Evolutionary conservation across 2,113 vertebrate genomes (phyloP).

Genomic region (Castor canadensis): DNA sequence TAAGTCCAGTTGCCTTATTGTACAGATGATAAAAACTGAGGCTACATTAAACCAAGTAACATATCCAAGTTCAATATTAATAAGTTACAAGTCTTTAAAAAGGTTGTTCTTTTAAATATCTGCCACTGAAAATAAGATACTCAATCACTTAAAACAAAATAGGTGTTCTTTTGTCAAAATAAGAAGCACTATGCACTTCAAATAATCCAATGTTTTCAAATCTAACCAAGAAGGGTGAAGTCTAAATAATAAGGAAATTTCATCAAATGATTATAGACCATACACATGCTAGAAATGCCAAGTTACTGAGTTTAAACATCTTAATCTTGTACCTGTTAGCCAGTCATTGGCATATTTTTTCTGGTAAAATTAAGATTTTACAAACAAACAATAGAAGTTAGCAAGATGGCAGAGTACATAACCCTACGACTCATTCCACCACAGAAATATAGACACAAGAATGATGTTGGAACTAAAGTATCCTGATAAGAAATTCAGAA

Average conservation of each 20-base stretch:
- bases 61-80: constrained; percentile 21
- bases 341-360: background rate
- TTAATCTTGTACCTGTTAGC: background rate
- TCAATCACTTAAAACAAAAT: constrained; percentile 44
- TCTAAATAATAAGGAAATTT: constrained; percentile 30
- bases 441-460: background rate
- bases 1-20: constrained; percentile 27
- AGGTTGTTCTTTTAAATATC: constrained; percentile 23
- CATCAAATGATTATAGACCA: background rate
- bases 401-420: background rate
- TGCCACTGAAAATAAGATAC: constrained; percentile 24
- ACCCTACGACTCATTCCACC: background rate
- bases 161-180: constrained; percentile 26
- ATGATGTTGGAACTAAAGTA: background rate
- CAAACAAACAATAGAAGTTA: constrained; percentile 3
- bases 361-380: constrained; percentile 39
- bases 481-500: background rate
- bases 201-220: constrained; percentile 35
- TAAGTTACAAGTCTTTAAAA: background rate
- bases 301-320: background rate
- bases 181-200: constrained; percentile 23
- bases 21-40: constrained; percentile 42
- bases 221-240: background rate
- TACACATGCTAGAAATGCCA: background rate
- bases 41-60: constrained; percentile 1